Percentiles rank a stretch among this genome's conserved stretches.
Conservation (phyloP, 2,888 invertebrate genomes). For the Scelioninae gen. 1 region DNA sequence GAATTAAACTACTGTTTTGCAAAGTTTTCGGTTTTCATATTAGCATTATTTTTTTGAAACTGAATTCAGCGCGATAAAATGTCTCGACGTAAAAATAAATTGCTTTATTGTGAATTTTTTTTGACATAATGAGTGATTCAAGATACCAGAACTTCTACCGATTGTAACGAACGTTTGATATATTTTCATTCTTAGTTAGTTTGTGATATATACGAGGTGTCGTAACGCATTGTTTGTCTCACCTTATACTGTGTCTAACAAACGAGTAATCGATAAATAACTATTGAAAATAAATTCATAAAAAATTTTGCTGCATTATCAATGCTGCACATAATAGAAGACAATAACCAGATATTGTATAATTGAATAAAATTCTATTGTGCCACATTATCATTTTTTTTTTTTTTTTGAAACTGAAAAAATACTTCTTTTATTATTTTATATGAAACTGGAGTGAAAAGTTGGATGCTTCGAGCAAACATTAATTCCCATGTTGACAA, state of each 20-base stretch:
- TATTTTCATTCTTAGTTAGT: conserved; percentile 13
- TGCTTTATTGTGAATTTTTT: conserved; percentile 17
- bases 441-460: conserved; percentile 9
- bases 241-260: conserved; percentile 26
- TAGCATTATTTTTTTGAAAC: background rate
- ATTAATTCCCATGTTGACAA: conserved; percentile 38
- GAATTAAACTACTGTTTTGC: no score
- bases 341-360: conserved; percentile 34
- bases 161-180: conserved; percentile 20
- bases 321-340: conserved; percentile 15
- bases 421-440: background rate
- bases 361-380: conserved; percentile 22
- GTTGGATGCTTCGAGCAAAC: conserved; percentile 19
- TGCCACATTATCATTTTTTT: background rate
- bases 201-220: conserved; percentile 13
- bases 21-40: background rate
- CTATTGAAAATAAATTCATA: conserved; percentile 27
- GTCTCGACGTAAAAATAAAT: background rate
- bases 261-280: conserved; percentile 49
- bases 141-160: conserved; percentile 18
- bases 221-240: conserved; percentile 53
- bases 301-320: conserved; percentile 33
- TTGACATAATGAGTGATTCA: conserved; percentile 25
- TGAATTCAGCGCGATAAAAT: background rate
- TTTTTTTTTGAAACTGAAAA: background rate